Conservation (phyloP, 2,113 vertebrate species). For the Toxotes chatareus region DNA sequence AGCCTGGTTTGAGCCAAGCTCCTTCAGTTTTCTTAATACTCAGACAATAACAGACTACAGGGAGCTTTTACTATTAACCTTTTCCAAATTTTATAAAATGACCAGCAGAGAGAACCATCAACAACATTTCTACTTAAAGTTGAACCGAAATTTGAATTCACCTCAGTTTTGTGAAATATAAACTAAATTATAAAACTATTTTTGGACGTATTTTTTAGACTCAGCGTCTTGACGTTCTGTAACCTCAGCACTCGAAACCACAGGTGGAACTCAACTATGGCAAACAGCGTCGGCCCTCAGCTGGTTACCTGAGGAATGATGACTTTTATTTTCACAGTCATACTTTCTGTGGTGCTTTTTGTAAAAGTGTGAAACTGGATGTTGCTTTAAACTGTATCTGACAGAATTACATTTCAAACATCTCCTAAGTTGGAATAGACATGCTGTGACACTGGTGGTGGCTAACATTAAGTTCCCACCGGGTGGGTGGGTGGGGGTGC, state of each 20-base stretch:
- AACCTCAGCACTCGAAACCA: no score
- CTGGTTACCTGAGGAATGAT: neutral
- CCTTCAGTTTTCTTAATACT: slow-evolving; percentile 38
- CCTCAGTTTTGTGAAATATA: no score
- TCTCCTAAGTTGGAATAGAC: neutral
- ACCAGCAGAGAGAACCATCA: slow-evolving; percentile 1
- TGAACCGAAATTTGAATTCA: no score
- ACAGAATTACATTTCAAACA: no score
- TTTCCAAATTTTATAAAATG: slow-evolving; percentile 27
- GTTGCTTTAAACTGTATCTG: neutral
- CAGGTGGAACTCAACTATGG: no score
- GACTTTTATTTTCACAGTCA: no score
- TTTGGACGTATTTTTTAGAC: no score
- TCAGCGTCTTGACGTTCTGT: no score
- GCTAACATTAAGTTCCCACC: neutral
- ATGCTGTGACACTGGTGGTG: neutral
- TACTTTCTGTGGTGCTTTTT: no score
- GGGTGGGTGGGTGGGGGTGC: neutral
- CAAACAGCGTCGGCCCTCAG: neutral
- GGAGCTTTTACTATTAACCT: slow-evolving; percentile 48
- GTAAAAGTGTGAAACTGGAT: neutral
- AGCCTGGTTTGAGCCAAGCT: slow-evolving; percentile 13
- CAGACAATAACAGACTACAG: slow-evolving; percentile 38
- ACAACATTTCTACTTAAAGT: neutral
- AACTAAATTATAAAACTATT: no score